These are phyloP conservation scores for Drosophila flavopinicola DNA, from an alignment of 2,888 invertebrate genomes.

Conservation along the genomic window DNA sequence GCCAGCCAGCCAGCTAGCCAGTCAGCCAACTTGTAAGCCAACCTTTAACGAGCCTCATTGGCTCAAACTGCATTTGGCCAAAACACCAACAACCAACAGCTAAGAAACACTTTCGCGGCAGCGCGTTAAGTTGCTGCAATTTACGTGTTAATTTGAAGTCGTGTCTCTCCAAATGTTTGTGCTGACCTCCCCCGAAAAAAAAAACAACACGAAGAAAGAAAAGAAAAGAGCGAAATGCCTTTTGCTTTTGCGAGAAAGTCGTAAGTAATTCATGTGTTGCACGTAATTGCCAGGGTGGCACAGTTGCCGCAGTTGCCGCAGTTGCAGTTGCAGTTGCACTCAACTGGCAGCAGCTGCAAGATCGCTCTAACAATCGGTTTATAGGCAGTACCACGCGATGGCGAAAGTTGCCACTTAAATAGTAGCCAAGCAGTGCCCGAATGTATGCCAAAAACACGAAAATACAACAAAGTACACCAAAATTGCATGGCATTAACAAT, in stretches of 20 bases:
- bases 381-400: conserved; percentile 8
- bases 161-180: conserved; percentile 67
- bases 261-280: conserved; percentile 59
- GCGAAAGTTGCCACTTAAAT: conserved; percentile 51
- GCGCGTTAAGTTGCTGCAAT: conserved; percentile 73
- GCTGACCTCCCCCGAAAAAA: conserved; percentile 34
- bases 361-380: conserved; percentile 35
- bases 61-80: conserved; percentile 43
- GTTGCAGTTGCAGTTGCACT: conserved; percentile 15
- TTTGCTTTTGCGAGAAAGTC: conserved; percentile 72
- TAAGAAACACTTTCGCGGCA: conserved; percentile 51
- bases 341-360: conserved; percentile 40
- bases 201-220: no score
- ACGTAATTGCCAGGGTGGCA: conserved; percentile 55
- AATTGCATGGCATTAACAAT: conserved; percentile 2
- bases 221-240: conserved; percentile 3
- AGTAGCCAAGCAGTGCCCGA: conserved; percentile 19
- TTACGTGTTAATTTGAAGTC: conserved; percentile 76
- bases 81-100: no score
- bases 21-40: conserved; percentile 32
- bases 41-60: conserved; percentile 63
- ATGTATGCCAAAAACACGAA: conserved; percentile 6
- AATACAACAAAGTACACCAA: no score
- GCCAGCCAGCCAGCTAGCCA: background rate
- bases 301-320: conserved; percentile 19